phyloP scores from a whole-genome alignment of 2,797 vertebrate species.

The Squalus acanthias region DNA sequence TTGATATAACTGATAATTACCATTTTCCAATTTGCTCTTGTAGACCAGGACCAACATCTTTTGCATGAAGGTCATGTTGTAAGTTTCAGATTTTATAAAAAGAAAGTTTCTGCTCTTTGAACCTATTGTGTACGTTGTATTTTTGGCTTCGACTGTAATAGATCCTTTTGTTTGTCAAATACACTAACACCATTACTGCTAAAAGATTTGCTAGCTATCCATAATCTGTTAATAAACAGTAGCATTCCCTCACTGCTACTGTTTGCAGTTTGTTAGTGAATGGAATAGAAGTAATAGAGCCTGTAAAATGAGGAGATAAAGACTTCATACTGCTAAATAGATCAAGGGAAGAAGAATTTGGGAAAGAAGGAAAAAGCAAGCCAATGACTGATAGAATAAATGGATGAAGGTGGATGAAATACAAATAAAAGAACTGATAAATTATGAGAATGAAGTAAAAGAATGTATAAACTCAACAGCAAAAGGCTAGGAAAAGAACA shows the following conservation, averaged over 20 bases:
- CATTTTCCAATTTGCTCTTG: neutral
- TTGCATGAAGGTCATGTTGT: neutral
- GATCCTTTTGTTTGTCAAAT: neutral
- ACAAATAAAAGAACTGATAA: neutral
- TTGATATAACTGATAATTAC: neutral
- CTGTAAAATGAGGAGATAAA: slow-evolving; percentile 12
- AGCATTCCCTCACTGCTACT: neutral
- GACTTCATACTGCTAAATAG: neutral
- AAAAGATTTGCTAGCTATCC: neutral
- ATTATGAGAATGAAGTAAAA: neutral
- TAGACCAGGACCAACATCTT: neutral
- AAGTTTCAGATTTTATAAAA: neutral
- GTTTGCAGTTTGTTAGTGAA: neutral
- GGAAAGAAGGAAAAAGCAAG: neutral
- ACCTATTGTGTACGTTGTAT: neutral
- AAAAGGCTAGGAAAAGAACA: neutral
- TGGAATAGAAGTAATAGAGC: neutral
- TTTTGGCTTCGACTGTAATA: neutral
- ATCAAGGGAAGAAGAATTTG: neutral
- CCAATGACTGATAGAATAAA: neutral
- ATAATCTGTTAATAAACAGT: neutral
- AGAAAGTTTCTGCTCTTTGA: neutral
- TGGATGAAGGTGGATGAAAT: neutral
- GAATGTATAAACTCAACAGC: neutral
- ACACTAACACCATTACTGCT: neutral